phyloP scores from a whole-genome alignment of 2,113 vertebrate genomes.

The Tupaia chinensis region DNA sequence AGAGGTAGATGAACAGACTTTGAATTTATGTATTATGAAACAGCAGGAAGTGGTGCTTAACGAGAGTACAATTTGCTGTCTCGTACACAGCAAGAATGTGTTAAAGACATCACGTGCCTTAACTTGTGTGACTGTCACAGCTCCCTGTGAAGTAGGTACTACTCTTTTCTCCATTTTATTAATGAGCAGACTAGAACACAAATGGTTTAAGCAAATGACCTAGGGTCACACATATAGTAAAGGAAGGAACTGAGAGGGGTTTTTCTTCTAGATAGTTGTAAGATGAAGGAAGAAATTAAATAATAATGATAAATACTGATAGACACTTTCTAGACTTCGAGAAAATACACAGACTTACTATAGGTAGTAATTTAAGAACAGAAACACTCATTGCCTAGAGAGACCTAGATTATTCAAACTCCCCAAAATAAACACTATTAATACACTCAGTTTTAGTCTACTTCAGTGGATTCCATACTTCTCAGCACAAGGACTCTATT shows the following conservation, averaged over 20 bases:
- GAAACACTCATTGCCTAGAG: neutral
- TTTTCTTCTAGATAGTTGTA: neutral
- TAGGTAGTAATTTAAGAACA: neutral
- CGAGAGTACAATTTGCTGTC: neutral
- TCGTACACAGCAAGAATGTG: neutral
- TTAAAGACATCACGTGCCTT: neutral
- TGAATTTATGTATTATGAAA: too few relatives aligned
- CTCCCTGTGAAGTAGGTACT: neutral
- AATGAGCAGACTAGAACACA: slow-evolving; percentile 9
- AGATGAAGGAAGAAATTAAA: slow-evolving; percentile 42
- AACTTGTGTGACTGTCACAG: neutral
- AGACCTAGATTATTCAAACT: neutral
- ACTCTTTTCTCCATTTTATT: neutral
- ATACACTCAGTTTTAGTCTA: neutral
- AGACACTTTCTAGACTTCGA: neutral
- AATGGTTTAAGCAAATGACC: neutral
- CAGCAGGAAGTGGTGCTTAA: neutral
- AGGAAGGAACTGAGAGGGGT: neutral
- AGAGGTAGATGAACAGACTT: too few relatives aligned
- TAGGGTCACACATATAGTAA: neutral
- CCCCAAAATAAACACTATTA: neutral
- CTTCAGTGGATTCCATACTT: neutral
- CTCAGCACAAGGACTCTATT: neutral
- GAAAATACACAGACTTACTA: neutral
- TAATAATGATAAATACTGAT: neutral